Base-by-base conservation (phyloP, 2,888 invertebrate genomes). In the Ryuthela nishihirai region DNA sequence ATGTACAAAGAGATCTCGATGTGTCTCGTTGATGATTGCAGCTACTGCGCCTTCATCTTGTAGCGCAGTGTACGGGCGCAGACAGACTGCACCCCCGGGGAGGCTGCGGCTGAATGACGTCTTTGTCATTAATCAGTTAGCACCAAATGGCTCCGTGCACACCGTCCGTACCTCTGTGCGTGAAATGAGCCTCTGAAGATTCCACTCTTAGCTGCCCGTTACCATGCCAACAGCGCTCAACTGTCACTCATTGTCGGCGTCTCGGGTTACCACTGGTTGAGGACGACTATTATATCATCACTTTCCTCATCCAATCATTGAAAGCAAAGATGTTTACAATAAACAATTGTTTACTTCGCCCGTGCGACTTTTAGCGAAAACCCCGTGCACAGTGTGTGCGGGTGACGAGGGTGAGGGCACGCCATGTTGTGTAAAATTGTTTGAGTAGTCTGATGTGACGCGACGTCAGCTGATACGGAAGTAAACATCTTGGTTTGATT, bases 291-390 rank as follows among this genome's bases (percentile, higher is more conserved):
- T 36, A 32, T 29, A 26, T 18, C 35, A 45, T 49, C 50, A 34
- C 32, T 38, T 26, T 50, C 52, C 43, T 58, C 52, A 58, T 58
- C 59, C 59, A 54, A 59, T 59, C 59, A 59, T 49, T 44, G 59
- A 53, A 48, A 59, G 53, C 53, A 48, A 59, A 54, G 53, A 54
- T 60, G 60, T 60, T 60, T 60, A 60, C 60, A 60, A 60, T 60
- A 60, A 60, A 60, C 60, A 60, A 60, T 60, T 60, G 60, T 60
- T 60, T 60, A 60, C 60, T 49, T 54, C 60, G 60, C 60, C 60
- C 60, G 54, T 60, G 60, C 54, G 54, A 50, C 54, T 54, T 60
- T 54, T 60, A 60, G 54, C 54, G 60, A 50, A 60, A 60, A 60
- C 60, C 60, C 60, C 60, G 60, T 60, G 49, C 60, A 54, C 58